Base-by-base conservation (phyloP, 37 sponge, comb jelly and placozoan species). In the Halichondria panicea region DNA sequence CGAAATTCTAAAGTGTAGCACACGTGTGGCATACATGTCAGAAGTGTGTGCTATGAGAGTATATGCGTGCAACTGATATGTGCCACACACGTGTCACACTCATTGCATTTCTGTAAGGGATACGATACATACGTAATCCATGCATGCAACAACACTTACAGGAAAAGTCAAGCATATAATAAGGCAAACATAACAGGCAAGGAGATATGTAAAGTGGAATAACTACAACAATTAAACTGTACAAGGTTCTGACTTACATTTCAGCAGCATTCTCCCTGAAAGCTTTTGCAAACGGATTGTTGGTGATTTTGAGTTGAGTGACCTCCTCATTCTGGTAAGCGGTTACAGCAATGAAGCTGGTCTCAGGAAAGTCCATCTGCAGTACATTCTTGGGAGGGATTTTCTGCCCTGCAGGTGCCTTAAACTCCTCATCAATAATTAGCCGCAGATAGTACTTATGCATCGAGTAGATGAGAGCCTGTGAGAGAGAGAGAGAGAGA, bases 261-360 rank as follows among this genome's bases (percentile, higher is more conserved):
- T 90, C 85, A 24, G 76, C 71, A 25, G 85, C 56, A 55, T 44
- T 84, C 35, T 93, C 93, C 43, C 89, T 58, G 78, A 93, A 93
- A 45, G 93, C 93, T 43, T 93, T 93, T 56, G 93, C 93, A 77
- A 88, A 93, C 39, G 93, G 93, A 58, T 93, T 93, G 71, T 88
- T 93, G 41, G 84, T 66, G 56, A 93, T 93, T 46, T 93, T 93
- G 53, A 93, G 59, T 60, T 93, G 93, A 3, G 93, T 93, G 6
- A 93, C 89, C 76, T 85, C 91, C 61, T 93, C 89, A 70, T 93
- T 93, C 68, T 93, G 93, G 43, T 93, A 93, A 0, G 93, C 93
- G 12, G 93, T 93, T 25, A 93, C 93, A 35, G 93, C 88, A 27
- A 93, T 78, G 48, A 93, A 93, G 8, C 72, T 80, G 0, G 93